Evolutionary conservation across 2,797 vertebrate genomes (phyloP).

Genomic region (Manis javanica): DNA sequence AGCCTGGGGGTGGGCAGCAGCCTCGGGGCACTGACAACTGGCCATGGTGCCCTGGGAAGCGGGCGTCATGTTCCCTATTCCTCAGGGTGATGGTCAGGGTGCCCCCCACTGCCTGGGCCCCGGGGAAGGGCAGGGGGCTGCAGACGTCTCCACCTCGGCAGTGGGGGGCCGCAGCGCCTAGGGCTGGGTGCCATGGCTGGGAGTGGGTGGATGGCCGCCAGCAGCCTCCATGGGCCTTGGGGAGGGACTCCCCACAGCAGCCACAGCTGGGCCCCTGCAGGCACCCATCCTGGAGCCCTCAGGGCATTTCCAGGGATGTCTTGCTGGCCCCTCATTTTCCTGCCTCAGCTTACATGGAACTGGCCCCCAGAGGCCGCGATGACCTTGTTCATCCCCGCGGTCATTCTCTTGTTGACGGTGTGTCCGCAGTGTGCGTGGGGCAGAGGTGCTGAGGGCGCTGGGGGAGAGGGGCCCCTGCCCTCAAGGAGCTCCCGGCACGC

Average conservation of each 20-base stretch:
- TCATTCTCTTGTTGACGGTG: not conserved
- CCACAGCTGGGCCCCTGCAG: not conserved
- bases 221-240: not conserved
- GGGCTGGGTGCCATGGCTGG: not conserved
- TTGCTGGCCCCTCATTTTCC: not conserved
- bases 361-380: not conserved
- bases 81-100: accelerated
- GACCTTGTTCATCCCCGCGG: too few species aligned
- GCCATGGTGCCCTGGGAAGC: not conserved
- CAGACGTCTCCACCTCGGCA: not conserved
- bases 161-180: not conserved
- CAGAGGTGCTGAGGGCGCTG: too few species aligned
- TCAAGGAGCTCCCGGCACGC: not conserved
- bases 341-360: not conserved
- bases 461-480: not conserved
- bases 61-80: not conserved
- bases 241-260: too few species aligned
- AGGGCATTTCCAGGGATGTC: not conserved
- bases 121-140: not conserved
- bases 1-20: not conserved
- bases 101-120: accelerated
- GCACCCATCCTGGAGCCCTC: too few species aligned
- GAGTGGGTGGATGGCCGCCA: not conserved
- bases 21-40: not conserved
- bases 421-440: not conserved